Evolutionary conservation across 1,140 invertebrate species (phyloP), one percentile per base, ranked within the genome.

Genomic region (Drosophila nikananu): DNA sequence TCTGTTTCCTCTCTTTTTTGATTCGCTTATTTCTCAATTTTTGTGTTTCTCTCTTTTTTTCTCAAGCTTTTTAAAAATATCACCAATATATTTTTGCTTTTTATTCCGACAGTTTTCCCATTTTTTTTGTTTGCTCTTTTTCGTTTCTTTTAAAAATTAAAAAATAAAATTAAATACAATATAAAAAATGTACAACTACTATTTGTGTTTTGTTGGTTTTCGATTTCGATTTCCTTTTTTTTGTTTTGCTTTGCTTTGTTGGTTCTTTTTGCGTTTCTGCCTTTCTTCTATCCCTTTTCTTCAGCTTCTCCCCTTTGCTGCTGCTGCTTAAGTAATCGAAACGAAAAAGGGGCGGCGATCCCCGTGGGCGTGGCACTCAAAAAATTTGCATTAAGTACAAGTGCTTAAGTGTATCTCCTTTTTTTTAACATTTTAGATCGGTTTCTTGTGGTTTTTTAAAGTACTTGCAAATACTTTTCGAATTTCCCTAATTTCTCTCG

Each of bases 151-250:
- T 80, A 80, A 81, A 81, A 70, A 80, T 86, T 80, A 90, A 90
- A 75, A 90, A 90, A 80, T 82, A 60, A 89, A 90, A 86, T 80
- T 80, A 86, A 90, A 90, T 81, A 81, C 54, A 57, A 57, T 57
- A 81, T 89, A 81, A 81, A 90, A 90, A 90, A 91, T 90, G 72
- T 86, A 90, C 86, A 90, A 82, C 72, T 90, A 82, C 72, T 86
- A 61, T 86, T 80, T 81, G 65, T 75, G 52, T 83, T 72, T 80
- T 52, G 30, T 37, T 72, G 77, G 48, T 17, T 21, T 46, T 46
- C 21, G 2, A 58, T 72, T 75, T 65, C 57, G 10, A 37, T 80
- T 71, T 72, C 52, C 19, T 73, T 8, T 13, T 35, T 1, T 80
- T 67, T 77, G 49, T 80, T 32, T 19, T 51, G 17, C 68, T 70